Percentiles rank a stretch among this genome's conserved stretches.
These are phyloP conservation scores for Potorous gilbertii DNA, from an alignment of 2,797 vertebrate species.

Conservation along the genomic window DNA sequence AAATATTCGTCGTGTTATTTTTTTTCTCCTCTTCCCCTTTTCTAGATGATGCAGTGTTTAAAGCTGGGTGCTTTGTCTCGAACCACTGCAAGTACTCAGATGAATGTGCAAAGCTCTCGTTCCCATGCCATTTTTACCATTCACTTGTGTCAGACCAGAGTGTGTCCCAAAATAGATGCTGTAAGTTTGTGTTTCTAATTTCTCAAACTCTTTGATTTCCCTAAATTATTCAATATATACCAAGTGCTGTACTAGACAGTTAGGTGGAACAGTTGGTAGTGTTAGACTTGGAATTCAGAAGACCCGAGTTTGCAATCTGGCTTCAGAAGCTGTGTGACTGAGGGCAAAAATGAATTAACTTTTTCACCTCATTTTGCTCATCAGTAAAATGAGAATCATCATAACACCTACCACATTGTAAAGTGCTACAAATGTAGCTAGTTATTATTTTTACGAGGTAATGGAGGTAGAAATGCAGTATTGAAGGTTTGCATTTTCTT, in stretches of 20 bases:
- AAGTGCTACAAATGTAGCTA: not conserved
- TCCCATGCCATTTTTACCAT: slow-evolving; percentile 99
- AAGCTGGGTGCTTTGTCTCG: slow-evolving; percentile 96
- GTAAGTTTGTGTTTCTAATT: slow-evolving; percentile 83
- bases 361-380: not conserved
- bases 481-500: not conserved
- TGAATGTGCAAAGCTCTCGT: slow-evolving; percentile 98
- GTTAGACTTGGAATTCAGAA: not conserved
- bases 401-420: no score
- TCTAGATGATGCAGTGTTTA: slow-evolving; percentile 97
- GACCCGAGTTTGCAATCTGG: not conserved
- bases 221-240: not conserved
- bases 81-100: slow-evolving; percentile 98
- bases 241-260: not conserved
- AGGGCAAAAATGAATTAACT: not conserved
- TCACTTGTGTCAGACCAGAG: slow-evolving; percentile 95
- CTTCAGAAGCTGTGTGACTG: not conserved
- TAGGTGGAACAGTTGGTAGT: not conserved
- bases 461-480: not conserved
- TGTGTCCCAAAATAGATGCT: slow-evolving; percentile 88
- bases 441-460: not conserved
- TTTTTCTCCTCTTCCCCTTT: slow-evolving; percentile 18
- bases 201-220: slow-evolving; percentile 2
- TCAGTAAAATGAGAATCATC: not conserved
- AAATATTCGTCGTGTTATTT: not conserved